Evolutionary conservation across 2,113 vertebrate species (phyloP), one percentile per base, ranked within the genome.

Genomic region (Talpa occidentalis): DNA sequence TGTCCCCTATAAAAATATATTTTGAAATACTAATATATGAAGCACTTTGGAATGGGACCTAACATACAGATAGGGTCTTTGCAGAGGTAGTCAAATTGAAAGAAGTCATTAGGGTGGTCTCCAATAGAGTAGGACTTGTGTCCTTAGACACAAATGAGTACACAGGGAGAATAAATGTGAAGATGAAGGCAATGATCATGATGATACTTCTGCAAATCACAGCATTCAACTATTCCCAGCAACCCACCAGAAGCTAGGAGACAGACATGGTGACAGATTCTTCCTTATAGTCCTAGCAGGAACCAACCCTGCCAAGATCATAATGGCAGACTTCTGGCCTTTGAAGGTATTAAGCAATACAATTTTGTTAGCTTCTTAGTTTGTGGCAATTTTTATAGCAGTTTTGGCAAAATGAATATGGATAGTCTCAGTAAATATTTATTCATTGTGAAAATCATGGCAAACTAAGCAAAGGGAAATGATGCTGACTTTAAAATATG

Each of bases 371-470:
- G 35, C 10, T 4, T 47, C 30, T 79, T 59, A 72, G 32, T 72
- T 37, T 74, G 16, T 44, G 47, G 24, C n/a, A 67, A 17, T 87
- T 89, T 66, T 54, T 49, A 78, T 24, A 69, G 69, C 19, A 77
- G 44, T 35, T 19, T 54, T 78, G 40, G 74, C 40, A 84, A 84
- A 88, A 83, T 2, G 21, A 62, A 85, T 49, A 66, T 6, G 56
- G 72, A 88, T 62, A 44, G 88, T 40, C 44, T 76, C 49, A 1
- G 7, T 49, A 76, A 69, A 66, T 90, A 81, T 84, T n/a, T 83
- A 92, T n/a, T 90, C 35, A 37, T 52, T 84, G 52, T 82, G 30
- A 84, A 93, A 92, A 52, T n/a, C n/a, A 44, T 26, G 24, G 60
- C 35, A 93, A 76, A 85, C 78, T 78, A 69, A 82, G 24, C 44